Base-by-base conservation (phyloP, 2,888 invertebrate genomes). In the Cosmopolites sordidus region DNA sequence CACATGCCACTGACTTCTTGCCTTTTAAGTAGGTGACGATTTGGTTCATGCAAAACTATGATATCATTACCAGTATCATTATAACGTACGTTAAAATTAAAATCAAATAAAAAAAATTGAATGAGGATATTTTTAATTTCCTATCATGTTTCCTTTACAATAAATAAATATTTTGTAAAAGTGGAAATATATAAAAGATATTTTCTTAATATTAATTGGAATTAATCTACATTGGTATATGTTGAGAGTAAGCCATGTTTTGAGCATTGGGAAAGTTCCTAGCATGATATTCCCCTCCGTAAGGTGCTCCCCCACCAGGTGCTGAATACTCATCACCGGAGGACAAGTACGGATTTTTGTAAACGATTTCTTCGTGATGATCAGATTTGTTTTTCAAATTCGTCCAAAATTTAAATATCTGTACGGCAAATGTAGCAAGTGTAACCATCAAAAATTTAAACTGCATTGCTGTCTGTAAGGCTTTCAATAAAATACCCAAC, bases 371-470 rank as follows among this genome's bases (percentile, higher is more conserved):
- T 8, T 63, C 62, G 39, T 88, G 87, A 43, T 77, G 77, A 44
- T 80, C 79, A 0, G 75, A 77, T 45, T 58, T 57, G 14, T 58
- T 45, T 41, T 48, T 61, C n/a, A 88, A 64, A 56, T 89, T 88
- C 30, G 87, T 75, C 83, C 86, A 89, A 68, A 89, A 83, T 46
- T 86, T 78, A 0, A 83, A 83, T 37, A 84, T 75, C 73, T 88
- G 88, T 65, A 89, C 79, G 1, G 83, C 73, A 43, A 89, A 73
- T 1, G 86, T 84, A 15, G 84, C 73, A 1, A 86, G 67, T 0
- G 88, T 87, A 47, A 89, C 80, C 22, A 83, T 76, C 75, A 89
- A 84, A 79, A 89, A 87, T 73, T 89, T 89, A 8, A 89, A 75
- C 78, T 89, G 76, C 56, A 89, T 71, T 67, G 88, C 87, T 3